Evolutionary conservation across 2,113 vertebrate genomes (phyloP), one percentile per base, ranked within the genome.

Genomic region (Zingel zingel): DNA sequence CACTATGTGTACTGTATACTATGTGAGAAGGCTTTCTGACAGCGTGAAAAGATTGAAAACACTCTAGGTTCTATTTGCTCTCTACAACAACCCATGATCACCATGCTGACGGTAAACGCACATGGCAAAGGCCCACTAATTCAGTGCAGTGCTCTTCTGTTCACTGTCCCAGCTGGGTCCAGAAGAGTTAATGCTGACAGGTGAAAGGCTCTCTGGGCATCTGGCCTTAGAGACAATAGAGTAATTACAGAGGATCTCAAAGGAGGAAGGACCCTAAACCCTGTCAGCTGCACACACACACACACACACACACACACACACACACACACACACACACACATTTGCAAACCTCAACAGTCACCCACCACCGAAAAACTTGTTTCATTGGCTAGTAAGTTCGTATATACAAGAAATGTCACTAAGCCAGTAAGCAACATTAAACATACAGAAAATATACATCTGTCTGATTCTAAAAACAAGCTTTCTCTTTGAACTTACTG

Each of bases 191-290:
- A 75, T 57, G 75, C 74, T 53, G 54, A 19, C 59, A 83, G 69
- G 72, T 74, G 79, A 85, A 84, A 74, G 79, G 48, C 65, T 74
- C 74, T 65, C 10, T 74, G 57, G 82, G 88, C 43, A 11, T 94
- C 59, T 88, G 90, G 89, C 69, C 90, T 87, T 75, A 91, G 88
- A 89, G 95, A 94, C 92, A 94, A 92, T 85, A 76, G 70, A 91
- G 87, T 95, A 95, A 94, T 84, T 73, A 93, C 77, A 89, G 83
- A 93, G 91, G 93, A 86, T 89, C 89, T 89, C 90, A 53, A 56
- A 77, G 72, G 47, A 79, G 27, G 61, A 64, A 39, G 56, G 72
- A 43, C 51, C 72, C 68, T 71, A 84, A 83, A 87, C 67, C 77
- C n/a, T 51, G 50, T 72, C 80, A 89, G 67, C 84, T 82, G 70